Conservation (phyloP, 64 coral and sea anemone species). For the Montipora sp. region DNA sequence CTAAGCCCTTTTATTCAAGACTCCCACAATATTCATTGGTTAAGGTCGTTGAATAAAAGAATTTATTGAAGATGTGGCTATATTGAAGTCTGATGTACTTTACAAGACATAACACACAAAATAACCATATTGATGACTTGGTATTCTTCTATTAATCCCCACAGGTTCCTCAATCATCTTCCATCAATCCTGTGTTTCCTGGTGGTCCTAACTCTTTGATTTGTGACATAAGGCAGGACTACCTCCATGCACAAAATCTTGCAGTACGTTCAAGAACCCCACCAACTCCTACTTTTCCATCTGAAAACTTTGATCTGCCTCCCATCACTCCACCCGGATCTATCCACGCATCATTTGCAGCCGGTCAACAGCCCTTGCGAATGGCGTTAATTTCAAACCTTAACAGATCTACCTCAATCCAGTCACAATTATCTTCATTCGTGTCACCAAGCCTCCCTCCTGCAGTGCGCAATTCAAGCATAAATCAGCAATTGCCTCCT, state of each 20-base stretch:
- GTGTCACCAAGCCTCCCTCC: constrained; percentile 46
- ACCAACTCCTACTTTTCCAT: constrained; percentile 78
- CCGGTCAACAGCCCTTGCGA: constrained; percentile 13
- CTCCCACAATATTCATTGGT: too few relatives aligned
- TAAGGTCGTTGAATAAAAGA: too few relatives aligned
- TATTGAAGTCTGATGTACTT: too few relatives aligned
- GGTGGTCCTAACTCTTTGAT: constrained; percentile 67
- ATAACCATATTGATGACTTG: too few relatives aligned
- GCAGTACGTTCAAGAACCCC: constrained; percentile 35
- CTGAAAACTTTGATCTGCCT: constrained; percentile 92
- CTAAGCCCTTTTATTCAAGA: too few relatives aligned
- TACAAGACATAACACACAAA: too few relatives aligned
- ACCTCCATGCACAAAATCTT: constrained; percentile 27
- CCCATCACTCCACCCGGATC: constrained; percentile 71
- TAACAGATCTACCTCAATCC: constrained; percentile 45
- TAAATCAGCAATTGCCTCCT: constrained; percentile 51
- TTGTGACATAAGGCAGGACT: constrained; percentile 65
- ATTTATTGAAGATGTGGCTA: too few relatives aligned
- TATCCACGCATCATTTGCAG: constrained; percentile 38
- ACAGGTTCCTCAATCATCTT: constrained; percentile 62
- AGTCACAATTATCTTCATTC: constrained; percentile 53
- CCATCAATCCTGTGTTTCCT: constrained; percentile 74
- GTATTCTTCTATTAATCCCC: too few relatives aligned
- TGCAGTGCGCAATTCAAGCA: constrained; percentile 29
- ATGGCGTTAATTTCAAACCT: constrained; percentile 53